A percentile compares a stretch with the other conserved stretches of the same genome.
These are phyloP conservation scores for Dermatemys mawii DNA, from an alignment of 2,113 vertebrate genomes.

Conservation along the genomic window DNA sequence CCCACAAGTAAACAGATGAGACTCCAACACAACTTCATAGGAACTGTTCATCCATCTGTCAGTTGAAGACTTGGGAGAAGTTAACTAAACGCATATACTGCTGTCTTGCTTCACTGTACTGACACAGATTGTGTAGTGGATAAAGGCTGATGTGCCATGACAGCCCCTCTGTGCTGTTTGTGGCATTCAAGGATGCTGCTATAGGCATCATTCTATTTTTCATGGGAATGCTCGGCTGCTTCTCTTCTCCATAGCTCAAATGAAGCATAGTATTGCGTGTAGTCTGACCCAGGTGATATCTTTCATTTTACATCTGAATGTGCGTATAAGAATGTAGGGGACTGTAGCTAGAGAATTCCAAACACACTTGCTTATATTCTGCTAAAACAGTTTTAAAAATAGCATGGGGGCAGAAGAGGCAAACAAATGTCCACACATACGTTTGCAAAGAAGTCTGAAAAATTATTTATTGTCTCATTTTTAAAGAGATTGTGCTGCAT, in stretches of 20 bases:
- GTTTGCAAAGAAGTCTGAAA: not conserved
- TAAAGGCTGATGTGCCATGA: not conserved
- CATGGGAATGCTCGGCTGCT: not conserved
- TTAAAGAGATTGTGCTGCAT: not conserved
- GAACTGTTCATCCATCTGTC: not conserved
- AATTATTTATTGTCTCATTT: not conserved
- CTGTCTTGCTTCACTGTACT: not conserved
- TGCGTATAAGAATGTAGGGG: not conserved
- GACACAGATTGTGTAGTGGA: not conserved
- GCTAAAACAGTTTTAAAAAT: not conserved
- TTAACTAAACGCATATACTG: not conserved
- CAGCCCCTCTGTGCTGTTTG: not conserved
- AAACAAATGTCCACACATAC: not conserved
- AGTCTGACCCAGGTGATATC: not conserved
- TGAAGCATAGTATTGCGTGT: not conserved
- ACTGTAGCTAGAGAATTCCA: not conserved
- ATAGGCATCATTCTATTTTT: not conserved
- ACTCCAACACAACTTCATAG: conserved; percentile 15
- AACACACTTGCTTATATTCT: accelerated
- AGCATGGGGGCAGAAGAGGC: not conserved
- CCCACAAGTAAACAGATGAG: conserved; percentile 35
- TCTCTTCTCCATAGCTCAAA: not conserved
- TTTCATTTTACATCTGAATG: accelerated
- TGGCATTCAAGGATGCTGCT: not conserved
- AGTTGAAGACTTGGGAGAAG: conserved; percentile 15